Percentiles rank a stretch among this genome's conserved stretches.
Evolutionary conservation across 2,797 vertebrate species (phyloP).

Genomic region (Gallinago nigripennis): DNA sequence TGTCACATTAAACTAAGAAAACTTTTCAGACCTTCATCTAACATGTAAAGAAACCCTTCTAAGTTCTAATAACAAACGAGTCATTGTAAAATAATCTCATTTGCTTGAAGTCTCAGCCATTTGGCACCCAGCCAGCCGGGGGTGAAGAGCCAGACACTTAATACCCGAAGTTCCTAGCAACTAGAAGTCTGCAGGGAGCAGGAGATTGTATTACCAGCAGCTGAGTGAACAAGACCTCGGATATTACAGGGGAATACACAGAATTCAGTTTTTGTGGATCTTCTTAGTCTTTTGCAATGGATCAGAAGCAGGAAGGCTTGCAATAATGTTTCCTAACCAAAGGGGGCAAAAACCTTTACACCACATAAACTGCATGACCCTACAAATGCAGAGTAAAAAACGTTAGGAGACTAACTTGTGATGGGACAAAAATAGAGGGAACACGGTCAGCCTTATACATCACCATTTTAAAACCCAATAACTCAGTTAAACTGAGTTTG

Average conservation of each 20-base stretch:
- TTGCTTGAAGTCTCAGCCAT: background rate
- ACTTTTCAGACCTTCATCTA: slow-evolving; percentile 34
- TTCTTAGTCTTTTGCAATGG: background rate
- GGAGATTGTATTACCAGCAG: slow-evolving; percentile 25
- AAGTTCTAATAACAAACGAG: slow-evolving; percentile 36
- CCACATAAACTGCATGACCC: fast-evolving
- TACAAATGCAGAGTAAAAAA: background rate
- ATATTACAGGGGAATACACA: background rate
- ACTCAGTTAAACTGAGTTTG: background rate
- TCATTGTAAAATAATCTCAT: slow-evolving; percentile 51
- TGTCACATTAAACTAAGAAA: slow-evolving; percentile 23
- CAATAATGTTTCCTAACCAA: background rate
- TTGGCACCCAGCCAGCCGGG: slow-evolving; percentile 3
- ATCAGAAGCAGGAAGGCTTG: background rate
- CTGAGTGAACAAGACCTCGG: background rate
- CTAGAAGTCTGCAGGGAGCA: background rate
- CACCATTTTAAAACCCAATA: background rate
- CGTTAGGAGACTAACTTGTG: background rate
- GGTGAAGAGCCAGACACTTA: slow-evolving; percentile 40
- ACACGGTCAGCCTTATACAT: background rate
- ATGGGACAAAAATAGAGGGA: background rate
- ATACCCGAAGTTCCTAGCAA: slow-evolving; percentile 42
- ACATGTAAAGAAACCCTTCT: slow-evolving; percentile 11
- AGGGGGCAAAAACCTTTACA: background rate
- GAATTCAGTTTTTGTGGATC: background rate